These are phyloP conservation scores for Sebastes hubbsi DNA, from an alignment of 2,797 vertebrate species.

Conservation along the genomic window DNA sequence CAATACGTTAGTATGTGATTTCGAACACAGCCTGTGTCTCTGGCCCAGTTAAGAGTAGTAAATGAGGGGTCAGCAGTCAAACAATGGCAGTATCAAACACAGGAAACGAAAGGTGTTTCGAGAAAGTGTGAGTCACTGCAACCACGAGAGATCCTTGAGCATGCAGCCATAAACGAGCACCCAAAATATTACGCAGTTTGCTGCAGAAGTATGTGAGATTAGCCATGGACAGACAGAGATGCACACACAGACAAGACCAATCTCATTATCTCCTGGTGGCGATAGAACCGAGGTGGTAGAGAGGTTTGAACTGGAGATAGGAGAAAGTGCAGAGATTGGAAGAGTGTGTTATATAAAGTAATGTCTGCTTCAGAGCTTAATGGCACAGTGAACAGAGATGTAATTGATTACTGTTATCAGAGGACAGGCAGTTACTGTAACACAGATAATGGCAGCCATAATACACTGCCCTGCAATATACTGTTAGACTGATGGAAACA, in stretches of 20 bases:
- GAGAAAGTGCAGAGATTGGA: constrained; percentile 14
- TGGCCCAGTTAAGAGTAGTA: no score
- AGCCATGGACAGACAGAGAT: background rate
- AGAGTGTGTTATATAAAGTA: constrained; percentile 21
- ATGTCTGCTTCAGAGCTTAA: constrained; percentile 38
- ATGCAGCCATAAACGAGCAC: background rate
- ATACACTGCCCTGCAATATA: constrained; percentile 56
- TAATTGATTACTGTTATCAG: constrained; percentile 75
- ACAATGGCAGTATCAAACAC: background rate
- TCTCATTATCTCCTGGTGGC: background rate
- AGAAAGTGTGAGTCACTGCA: no score
- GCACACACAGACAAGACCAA: background rate
- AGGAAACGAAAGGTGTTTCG: background rate
- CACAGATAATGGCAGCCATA: constrained; percentile 65
- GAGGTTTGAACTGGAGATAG: constrained; percentile 11
- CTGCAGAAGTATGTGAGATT: background rate
- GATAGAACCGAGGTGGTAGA: background rate
- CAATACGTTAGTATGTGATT: no score
- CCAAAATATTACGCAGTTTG: background rate
- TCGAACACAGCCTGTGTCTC: no score
- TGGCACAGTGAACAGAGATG: constrained; percentile 58
- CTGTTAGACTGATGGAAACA: constrained; percentile 49
- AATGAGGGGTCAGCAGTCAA: background rate
- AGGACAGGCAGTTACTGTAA: constrained; percentile 69
- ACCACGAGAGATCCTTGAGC: no score